These are phyloP conservation scores for Lypha dubia DNA, from an alignment of 2,888 invertebrate genomes.

Conservation along the genomic window DNA sequence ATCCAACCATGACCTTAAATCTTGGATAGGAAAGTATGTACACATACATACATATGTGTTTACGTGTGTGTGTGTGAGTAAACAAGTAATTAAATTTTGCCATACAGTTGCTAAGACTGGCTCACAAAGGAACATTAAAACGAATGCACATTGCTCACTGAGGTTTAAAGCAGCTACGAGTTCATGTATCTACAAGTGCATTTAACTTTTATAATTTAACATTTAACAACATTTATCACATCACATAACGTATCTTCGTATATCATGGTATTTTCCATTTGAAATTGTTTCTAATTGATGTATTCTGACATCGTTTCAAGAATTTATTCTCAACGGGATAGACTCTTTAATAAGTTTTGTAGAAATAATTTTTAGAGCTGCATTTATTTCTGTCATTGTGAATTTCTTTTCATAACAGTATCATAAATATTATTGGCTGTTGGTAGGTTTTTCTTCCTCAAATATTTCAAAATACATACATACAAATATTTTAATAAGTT, in stretches of 20 bases:
- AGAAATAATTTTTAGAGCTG: background rate
- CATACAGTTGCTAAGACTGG: background rate
- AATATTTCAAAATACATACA: background rate
- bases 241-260: background rate
- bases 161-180: background rate
- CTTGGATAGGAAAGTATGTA: no score
- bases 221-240: background rate
- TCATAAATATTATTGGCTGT: background rate
- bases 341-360: background rate
- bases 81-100: background rate
- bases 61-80: conserved; percentile 1
- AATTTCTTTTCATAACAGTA: background rate
- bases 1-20: conserved; percentile 21
- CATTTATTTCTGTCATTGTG: background rate
- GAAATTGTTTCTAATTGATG: background rate
- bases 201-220: background rate
- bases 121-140: background rate
- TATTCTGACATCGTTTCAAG: background rate
- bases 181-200: background rate
- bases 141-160: background rate
- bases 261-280: background rate
- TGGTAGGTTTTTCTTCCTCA: background rate
- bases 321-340: background rate
- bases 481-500: conserved; percentile 7
- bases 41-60: no score